These are phyloP conservation scores for Recurvirostra avosetta DNA, from an alignment of 2,113 vertebrate genomes.

Conservation along the genomic window DNA sequence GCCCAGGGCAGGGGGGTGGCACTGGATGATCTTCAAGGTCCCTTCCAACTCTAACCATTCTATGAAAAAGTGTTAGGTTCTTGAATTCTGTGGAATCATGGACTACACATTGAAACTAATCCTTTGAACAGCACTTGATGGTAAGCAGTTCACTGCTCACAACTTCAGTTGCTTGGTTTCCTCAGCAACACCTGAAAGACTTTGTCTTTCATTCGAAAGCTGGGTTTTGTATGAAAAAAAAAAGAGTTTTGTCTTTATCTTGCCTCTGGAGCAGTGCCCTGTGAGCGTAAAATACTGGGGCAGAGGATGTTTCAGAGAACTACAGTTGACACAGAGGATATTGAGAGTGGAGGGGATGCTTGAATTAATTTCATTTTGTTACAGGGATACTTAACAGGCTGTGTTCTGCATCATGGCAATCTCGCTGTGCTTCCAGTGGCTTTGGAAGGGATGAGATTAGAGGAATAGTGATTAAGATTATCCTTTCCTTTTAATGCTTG, in stretches of 20 bases:
- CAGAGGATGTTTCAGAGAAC: not conserved
- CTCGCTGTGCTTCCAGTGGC: not conserved
- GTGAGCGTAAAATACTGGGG: fast-evolving
- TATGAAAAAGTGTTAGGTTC: not conserved
- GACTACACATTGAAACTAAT: not conserved
- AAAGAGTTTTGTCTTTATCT: not conserved
- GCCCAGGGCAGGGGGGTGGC: not conserved
- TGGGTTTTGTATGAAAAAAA: not conserved
- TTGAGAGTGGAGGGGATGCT: not conserved
- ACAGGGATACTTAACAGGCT: not conserved
- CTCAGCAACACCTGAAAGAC: not conserved
- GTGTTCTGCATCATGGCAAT: not conserved
- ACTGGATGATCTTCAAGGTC: not conserved
- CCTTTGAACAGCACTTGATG: not conserved
- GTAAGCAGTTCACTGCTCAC: not conserved
- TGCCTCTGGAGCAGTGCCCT: not conserved
- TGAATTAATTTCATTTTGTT: not conserved
- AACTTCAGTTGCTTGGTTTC: not conserved
- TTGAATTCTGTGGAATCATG: not conserved
- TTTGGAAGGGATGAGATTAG: conserved; percentile 13
- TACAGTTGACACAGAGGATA: fast-evolving
- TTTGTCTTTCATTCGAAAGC: not conserved
- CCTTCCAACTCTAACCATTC: no score
- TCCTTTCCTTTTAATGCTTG: not conserved
- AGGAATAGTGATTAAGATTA: not conserved